These are phyloP conservation scores for Ctenochaetus hawaiiensis DNA, from an alignment of 2,797 vertebrate genomes.

Conservation along the genomic window DNA sequence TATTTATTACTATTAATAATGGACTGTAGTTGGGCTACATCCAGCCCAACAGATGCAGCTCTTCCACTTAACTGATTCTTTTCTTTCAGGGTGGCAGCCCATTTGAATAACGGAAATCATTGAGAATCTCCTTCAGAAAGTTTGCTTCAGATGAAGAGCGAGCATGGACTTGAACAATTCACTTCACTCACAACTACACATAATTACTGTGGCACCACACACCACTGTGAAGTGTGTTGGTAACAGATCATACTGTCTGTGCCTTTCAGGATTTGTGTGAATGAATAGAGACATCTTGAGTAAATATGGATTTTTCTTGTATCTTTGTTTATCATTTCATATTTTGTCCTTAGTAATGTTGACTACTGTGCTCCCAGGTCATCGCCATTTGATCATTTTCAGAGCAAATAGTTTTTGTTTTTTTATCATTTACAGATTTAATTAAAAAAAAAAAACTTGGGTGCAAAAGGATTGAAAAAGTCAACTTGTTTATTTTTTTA, in stretches of 20 bases:
- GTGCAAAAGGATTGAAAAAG: slow-evolving; percentile 45
- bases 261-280: slow-evolving; percentile 8
- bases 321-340: slow-evolving; percentile 11
- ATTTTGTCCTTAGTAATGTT: not conserved
- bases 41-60: not conserved
- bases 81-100: slow-evolving; percentile 70
- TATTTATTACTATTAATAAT: slow-evolving; percentile 2
- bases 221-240: not conserved
- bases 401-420: not conserved
- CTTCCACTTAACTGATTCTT: slow-evolving; percentile 1
- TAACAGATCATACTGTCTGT: not conserved
- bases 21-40: not conserved
- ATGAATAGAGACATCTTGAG: not conserved
- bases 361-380: not conserved
- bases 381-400: not conserved
- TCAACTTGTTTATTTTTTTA: slow-evolving; percentile 74
- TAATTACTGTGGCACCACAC: too few relatives aligned
- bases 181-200: not conserved
- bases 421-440: not conserved
- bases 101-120: slow-evolving; percentile 56
- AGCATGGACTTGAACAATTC: not conserved
- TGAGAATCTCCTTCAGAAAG: not conserved
- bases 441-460: slow-evolving; percentile 6
- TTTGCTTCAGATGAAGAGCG: slow-evolving; percentile 12
- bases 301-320: not conserved